phyloP scores from a whole-genome alignment of 2,113 vertebrate genomes.

The Sylvilagus bachmani region DNA sequence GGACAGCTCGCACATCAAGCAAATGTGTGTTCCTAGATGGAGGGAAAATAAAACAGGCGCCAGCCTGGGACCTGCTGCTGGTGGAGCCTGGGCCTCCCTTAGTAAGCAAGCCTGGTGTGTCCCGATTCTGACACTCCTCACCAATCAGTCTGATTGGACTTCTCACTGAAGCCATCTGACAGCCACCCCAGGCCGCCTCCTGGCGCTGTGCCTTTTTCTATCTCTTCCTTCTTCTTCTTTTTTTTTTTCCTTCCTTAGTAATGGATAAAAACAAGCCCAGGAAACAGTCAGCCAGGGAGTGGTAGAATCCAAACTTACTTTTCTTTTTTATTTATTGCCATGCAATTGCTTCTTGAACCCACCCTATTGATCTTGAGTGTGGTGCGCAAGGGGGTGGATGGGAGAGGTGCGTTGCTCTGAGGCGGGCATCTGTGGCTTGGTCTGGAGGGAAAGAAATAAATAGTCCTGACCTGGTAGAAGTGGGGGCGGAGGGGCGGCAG shows the following conservation, averaged over 20 bases:
- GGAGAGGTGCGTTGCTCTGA: constrained; percentile 75
- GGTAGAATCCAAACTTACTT: constrained; percentile 80
- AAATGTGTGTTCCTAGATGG: constrained; percentile 16
- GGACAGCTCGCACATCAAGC: not conserved
- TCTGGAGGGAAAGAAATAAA: constrained; percentile 88
- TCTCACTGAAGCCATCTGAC: constrained; percentile 66
- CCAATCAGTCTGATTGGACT: constrained; percentile 73
- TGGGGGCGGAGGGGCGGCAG: not conserved
- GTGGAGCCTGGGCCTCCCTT: not conserved
- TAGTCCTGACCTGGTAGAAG: constrained; percentile 77
- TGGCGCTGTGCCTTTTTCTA: not conserved
- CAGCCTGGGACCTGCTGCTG: constrained; percentile 40
- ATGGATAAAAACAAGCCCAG: constrained; percentile 41
- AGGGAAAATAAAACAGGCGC: constrained; percentile 45
- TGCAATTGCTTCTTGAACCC: constrained; percentile 88
- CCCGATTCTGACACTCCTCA: constrained; percentile 80
- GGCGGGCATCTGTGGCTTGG: constrained; percentile 82
- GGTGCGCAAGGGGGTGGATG: not conserved
- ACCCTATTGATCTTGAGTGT: constrained; percentile 87
- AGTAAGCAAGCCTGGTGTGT: constrained; percentile 57
- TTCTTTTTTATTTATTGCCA: constrained; percentile 90
- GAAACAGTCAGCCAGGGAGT: constrained; percentile 61
- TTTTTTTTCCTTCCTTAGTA: constrained; percentile 40
- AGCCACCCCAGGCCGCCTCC: constrained; percentile 55
- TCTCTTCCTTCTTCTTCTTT: not conserved